Percentiles rank a stretch among this genome's conserved stretches.
These are phyloP conservation scores for Sinopyrophorus schimmeli DNA, from an alignment of 2,888 invertebrate species.

Conservation along the genomic window DNA sequence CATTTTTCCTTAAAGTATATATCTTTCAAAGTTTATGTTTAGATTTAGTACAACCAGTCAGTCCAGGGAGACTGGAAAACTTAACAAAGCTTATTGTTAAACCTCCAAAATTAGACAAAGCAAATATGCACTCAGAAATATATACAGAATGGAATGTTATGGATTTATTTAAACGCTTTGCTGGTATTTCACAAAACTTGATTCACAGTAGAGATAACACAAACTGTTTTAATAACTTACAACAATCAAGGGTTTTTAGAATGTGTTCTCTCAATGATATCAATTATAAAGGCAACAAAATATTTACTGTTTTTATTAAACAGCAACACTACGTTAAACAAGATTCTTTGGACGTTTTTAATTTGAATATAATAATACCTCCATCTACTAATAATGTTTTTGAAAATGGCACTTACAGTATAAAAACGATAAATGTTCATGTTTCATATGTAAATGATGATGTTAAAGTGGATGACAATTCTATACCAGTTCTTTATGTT, in stretches of 20 bases:
- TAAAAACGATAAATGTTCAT: conserved; percentile 42
- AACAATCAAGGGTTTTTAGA: no score
- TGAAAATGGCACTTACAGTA: conserved; percentile 25
- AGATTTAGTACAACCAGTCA: conserved; percentile 61
- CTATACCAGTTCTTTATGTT: conserved; percentile 57
- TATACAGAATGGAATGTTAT: conserved; percentile 25
- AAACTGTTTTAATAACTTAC: no score
- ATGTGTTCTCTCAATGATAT: no score
- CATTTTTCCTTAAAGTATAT: not conserved
- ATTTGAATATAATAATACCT: conserved; percentile 36
- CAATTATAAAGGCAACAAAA: no score
- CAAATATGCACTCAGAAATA: no score
- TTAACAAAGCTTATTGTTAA: conserved; percentile 58
- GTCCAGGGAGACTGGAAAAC: conserved; percentile 62
- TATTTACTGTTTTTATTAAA: no score
- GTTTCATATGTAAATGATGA: conserved; percentile 48
- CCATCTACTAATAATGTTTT: conserved; percentile 28
- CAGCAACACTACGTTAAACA: no score
- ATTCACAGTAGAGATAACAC: no score
- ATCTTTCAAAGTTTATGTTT: no score
- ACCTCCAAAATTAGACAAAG: no score
- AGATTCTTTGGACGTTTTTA: conserved; percentile 38
- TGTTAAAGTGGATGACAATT: conserved; percentile 20
- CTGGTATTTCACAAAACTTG: no score
- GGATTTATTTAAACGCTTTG: conserved; percentile 9